Percentiles rank a stretch among this genome's conserved stretches.
Evolutionary conservation across 2,797 vertebrate genomes (phyloP).

Genomic region (Smutsia temminckii): DNA sequence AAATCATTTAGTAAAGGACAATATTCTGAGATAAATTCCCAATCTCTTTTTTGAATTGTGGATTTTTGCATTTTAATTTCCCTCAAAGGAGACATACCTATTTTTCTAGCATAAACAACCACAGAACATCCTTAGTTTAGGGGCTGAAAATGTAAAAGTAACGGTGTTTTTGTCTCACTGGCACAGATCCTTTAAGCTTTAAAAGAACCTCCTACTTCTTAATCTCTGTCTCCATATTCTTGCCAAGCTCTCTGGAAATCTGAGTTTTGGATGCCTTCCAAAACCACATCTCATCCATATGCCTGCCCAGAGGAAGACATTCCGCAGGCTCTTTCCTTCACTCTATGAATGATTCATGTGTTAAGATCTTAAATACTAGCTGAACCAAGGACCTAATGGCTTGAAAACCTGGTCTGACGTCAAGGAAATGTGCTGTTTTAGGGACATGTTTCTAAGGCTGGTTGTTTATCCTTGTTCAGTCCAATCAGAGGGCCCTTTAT

Average conservation of each 20-base stretch:
- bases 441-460: constrained; percentile 19
- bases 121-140: constrained; percentile 13
- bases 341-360: constrained; percentile 77
- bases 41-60: not conserved
- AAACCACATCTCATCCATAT: constrained; percentile 75
- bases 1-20: not conserved
- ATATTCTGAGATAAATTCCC: constrained; percentile 28
- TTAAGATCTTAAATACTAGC: constrained; percentile 72
- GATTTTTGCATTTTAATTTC: constrained; percentile 42
- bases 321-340: constrained; percentile 67
- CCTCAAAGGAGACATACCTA: constrained; percentile 19
- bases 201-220: constrained; percentile 76
- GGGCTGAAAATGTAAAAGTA: constrained; percentile 21
- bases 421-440: constrained; percentile 66
- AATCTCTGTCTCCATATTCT: constrained; percentile 63
- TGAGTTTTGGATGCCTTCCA: constrained; percentile 71
- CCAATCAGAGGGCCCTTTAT: constrained; percentile 31
- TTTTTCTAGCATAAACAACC: constrained; percentile 57
- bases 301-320: constrained; percentile 71
- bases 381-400: constrained; percentile 62
- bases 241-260: constrained; percentile 79
- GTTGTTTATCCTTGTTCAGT: constrained; percentile 43
- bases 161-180: constrained; percentile 67
- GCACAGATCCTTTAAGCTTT: constrained; percentile 73
- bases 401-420: constrained; percentile 71